A percentile compares a stretch with the other conserved stretches of the same genome.
phyloP scores from a whole-genome alignment of 2,113 vertebrate species.

The pig (Sus scrofa) region DNA sequence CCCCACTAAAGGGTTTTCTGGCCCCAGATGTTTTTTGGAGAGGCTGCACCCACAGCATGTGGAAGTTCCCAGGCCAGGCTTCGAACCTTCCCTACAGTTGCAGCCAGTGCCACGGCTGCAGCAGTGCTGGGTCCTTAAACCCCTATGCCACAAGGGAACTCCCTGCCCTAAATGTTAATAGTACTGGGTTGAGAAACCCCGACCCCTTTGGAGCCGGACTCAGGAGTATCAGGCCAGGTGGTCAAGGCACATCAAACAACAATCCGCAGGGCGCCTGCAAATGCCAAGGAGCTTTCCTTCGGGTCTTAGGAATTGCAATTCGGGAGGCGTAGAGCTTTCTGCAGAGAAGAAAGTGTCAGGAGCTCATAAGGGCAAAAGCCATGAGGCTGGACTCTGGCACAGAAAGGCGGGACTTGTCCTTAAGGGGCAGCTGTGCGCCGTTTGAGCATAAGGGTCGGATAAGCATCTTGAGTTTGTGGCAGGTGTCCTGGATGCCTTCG shows the following conservation, averaged over 20 bases:
- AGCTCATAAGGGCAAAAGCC: neutral
- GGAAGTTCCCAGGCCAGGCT: too few species aligned
- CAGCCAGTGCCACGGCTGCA: too few species aligned
- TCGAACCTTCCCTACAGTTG: too few species aligned
- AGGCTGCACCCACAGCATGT: too few species aligned
- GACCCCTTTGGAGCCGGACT: neutral
- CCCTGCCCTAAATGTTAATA: too few species aligned
- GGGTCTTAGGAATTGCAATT: neutral
- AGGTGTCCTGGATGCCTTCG: neutral
- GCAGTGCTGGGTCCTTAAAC: too few species aligned
- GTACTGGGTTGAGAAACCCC: neutral
- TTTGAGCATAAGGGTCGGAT: neutral
- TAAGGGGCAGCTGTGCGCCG: neutral
- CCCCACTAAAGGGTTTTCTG: neutral
- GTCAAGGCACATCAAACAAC: neutral
- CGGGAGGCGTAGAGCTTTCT: neutral
- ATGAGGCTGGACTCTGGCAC: neutral
- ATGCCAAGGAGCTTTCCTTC: neutral
- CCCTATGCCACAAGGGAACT: too few species aligned
- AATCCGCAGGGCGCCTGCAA: too few species aligned
- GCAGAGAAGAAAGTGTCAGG: neutral
- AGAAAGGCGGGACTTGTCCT: neutral
- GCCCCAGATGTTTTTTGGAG: too few species aligned
- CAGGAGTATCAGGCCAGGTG: accelerated
- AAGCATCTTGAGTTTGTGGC: neutral